These are phyloP conservation scores for Tiliacea citrago DNA, from an alignment of 2,888 invertebrate species.

Conservation along the genomic window DNA sequence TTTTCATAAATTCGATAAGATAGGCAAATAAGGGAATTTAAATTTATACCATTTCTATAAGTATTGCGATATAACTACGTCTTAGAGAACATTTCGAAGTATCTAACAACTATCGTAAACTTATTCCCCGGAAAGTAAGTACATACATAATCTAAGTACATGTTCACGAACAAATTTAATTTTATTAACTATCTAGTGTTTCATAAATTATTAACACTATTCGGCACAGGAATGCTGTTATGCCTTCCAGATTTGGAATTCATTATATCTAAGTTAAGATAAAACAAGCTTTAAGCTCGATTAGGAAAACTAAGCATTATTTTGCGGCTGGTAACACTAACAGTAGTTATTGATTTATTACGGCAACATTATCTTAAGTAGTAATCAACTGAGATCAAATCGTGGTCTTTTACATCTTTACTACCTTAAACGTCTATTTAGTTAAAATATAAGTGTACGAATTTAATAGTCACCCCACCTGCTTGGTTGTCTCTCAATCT, in stretches of 20 bases:
- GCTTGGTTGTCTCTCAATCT: constrained; percentile 36
- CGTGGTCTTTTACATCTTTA: constrained; percentile 47
- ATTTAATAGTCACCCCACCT: constrained; percentile 25
- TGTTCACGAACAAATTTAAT: constrained; percentile 58
- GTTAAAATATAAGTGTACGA: constrained; percentile 20
- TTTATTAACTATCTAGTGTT: constrained; percentile 67
- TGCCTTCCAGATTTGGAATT: constrained; percentile 84
- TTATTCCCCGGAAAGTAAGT: constrained; percentile 27
- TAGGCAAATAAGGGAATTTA: neutral
- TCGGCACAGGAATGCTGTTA: constrained; percentile 83
- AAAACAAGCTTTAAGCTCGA: constrained; percentile 77
- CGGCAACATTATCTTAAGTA: constrained; percentile 55
- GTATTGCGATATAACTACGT: constrained; percentile 21
- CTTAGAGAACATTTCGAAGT: constrained; percentile 20
- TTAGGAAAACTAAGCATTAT: constrained; percentile 74
- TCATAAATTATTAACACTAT: constrained; percentile 73
- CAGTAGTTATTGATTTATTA: constrained; percentile 68
- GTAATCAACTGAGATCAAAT: constrained; percentile 55
- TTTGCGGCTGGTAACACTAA: constrained; percentile 64
- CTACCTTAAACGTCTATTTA: constrained; percentile 33
- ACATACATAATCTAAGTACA: constrained; percentile 24
- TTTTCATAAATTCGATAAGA: constrained; percentile 26
- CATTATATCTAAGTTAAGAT: constrained; percentile 84
- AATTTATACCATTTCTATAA: neutral
- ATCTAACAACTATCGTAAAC: constrained; percentile 25